Conservation (phyloP, 2,797 vertebrate genomes). For the Coccyzus lansbergi region DNA sequence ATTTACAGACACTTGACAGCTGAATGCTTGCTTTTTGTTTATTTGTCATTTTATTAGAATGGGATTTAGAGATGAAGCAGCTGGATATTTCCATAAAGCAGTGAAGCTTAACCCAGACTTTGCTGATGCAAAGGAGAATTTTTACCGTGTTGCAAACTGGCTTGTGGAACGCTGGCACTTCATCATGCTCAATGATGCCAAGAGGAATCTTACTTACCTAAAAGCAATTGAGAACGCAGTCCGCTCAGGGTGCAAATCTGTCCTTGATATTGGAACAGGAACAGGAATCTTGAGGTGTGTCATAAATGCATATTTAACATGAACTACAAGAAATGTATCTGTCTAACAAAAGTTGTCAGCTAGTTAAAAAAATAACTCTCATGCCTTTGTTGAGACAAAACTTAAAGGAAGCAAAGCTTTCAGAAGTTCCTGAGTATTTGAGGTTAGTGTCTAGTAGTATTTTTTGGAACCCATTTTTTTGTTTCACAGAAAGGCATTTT, state of each 20-base stretch:
- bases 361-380: neutral
- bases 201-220: conserved; percentile 89
- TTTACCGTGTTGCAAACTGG: conserved; percentile 97
- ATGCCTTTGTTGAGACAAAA: neutral
- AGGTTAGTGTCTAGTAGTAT: neutral
- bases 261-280: conserved; percentile 96
- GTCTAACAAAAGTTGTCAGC: neutral
- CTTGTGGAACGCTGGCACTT: conserved; percentile 98
- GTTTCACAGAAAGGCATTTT: neutral
- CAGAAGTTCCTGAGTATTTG: neutral
- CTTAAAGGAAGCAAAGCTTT: neutral
- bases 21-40: neutral
- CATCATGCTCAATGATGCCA: conserved; percentile 94
- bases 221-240: conserved; percentile 91
- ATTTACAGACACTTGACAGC: neutral
- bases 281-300: conserved; percentile 94
- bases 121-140: conserved; percentile 94
- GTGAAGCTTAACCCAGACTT: conserved; percentile 93
- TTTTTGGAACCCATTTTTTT: neutral
- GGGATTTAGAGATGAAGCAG: conserved; percentile 97
- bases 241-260: conserved; percentile 84
- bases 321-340: neutral
- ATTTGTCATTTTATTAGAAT: conserved; percentile 79
- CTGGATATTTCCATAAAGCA: conserved; percentile 95
- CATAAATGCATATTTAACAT: neutral